Percentiles rank a stretch among this genome's conserved stretches.
Evolutionary conservation across 2,113 vertebrate genomes (phyloP).

Genomic region (Steatornis caripensis): DNA sequence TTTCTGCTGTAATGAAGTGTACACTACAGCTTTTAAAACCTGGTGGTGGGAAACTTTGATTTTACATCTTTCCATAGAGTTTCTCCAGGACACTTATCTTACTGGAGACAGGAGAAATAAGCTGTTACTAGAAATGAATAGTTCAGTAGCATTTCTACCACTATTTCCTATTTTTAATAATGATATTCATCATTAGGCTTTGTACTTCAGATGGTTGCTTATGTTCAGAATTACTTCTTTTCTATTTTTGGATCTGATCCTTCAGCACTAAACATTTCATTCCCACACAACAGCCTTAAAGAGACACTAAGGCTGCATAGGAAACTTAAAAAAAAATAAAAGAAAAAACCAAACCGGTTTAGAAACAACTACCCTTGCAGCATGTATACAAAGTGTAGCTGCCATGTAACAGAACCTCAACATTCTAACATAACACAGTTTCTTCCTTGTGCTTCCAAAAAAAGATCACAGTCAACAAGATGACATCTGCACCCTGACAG

Average conservation of each 20-base stretch:
- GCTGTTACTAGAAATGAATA: neutral
- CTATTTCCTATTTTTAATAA: conserved; percentile 29
- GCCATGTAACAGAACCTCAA: neutral
- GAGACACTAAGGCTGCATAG: neutral
- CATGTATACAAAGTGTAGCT: neutral
- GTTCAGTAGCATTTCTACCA: neutral
- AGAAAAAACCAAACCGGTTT: no score
- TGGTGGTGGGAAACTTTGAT: neutral
- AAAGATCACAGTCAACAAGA: neutral
- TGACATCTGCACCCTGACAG: neutral
- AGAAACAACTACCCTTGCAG: neutral
- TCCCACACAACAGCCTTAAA: conserved; percentile 54
- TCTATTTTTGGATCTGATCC: conserved; percentile 55
- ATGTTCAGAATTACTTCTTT: conserved; percentile 26
- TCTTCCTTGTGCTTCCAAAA: neutral
- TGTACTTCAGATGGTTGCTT: conserved; percentile 14
- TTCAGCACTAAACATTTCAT: conserved; percentile 38
- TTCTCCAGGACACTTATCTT: neutral
- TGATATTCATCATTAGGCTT: conserved; percentile 17
- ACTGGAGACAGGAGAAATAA: neutral
- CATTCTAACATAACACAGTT: neutral
- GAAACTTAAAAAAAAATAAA: neutral
- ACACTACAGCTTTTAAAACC: neutral
- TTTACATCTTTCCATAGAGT: neutral
- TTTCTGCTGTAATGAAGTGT: neutral